Base-by-base conservation (phyloP, 2,113 vertebrate genomes). In the Amblyornis subalaris region DNA sequence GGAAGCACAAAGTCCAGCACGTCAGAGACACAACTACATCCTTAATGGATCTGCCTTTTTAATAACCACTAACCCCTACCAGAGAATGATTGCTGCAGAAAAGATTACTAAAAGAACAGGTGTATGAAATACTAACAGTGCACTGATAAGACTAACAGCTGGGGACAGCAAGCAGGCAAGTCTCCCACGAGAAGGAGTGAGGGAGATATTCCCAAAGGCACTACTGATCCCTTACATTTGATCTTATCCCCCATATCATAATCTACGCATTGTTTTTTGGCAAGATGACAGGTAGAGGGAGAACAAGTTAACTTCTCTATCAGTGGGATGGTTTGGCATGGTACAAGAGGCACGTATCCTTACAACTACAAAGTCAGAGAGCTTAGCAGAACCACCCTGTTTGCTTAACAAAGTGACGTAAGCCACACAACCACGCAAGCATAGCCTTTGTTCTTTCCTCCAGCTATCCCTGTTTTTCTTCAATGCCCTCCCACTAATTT, bases 221-320 rank as follows among this genome's bases (percentile, higher is more conserved):
- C 65, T 54, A 44, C 85, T 12, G 85, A 95, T 93, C 10, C 64
- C 60, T 90, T n/a, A 62, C 31, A 85, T 79, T 93, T 95, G 89
- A 95, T 94, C 85, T 96, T 94, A 93, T 93, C 88, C 94, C 89
- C 51, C 47, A 42, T 42, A 93, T 79, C 87, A 70, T 21, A n/a
- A 67, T 91, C 75, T 60, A 70, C 12, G 7, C 31, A 0, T 45
- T 31, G 31, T 25, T 80, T 94, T 94, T 91, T 95, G 95, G 88
- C 95, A 88, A 70, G 60, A 64, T 71, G 89, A 94, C 88, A 96
- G 58, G 67, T 26, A 88, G 78, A 92, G 66, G 62, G 64, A 83
- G 73, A 94, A 44, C 38, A 79, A 66, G 36, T 79, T 81, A 80
- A 38, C 55, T 83, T 74, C 75, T 89, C 67, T 94, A 25, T 80